Evolutionary conservation across 2,888 invertebrate genomes (phyloP), one percentile per base, ranked within the genome.

Genomic region (Sesamia inferens): DNA sequence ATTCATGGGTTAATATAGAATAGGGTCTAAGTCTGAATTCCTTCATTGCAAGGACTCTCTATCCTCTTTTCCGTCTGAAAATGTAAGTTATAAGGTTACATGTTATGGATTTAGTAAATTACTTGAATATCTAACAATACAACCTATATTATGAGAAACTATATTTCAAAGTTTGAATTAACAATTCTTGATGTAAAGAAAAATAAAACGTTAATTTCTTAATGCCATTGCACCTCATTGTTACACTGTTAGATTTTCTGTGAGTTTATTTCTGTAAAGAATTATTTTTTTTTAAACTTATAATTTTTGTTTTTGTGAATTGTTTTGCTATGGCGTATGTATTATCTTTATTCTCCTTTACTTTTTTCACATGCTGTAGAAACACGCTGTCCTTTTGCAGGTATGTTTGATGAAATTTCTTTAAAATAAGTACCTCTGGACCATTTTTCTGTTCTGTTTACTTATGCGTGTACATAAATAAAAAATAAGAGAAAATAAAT

Each of bases 211-310:
- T 39, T 76, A 0, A 14, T 48, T 47, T 13, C n/a, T 47, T 39
- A 55, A 61, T 39, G n/a, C 44, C 39, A 2, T 4, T 19, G 24
- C 14, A 13, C 42, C 14, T 5, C 14, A 61, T 54, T 77, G 47
- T 59, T 22, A 47, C 59, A 47, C 68, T 59, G 22, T 16, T 61
- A 24, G n/a, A 48, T 54, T 22, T 68, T 77, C 13, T 59, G 58
- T 2, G 14, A 61, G 24, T 77, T 61, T n/a, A n/a, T 68, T 61
- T 68, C 31, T 31, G 31, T 31, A 31, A 31, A 31, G 31, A 31
- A 31, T 31, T 31, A 31, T 2, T 31, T 31, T 31, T 31, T 31
- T 31, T 31, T 3, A 31, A 31, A 31, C 31, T 31, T 31, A 31
- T 31, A 31, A 31, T 31, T 31, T 31, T 31, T 3, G 31, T 31